A percentile compares a stretch with the other conserved stretches of the same genome.
phyloP scores from a whole-genome alignment of 2,888 invertebrate genomes.

The Phrixothrix hirtus region DNA sequence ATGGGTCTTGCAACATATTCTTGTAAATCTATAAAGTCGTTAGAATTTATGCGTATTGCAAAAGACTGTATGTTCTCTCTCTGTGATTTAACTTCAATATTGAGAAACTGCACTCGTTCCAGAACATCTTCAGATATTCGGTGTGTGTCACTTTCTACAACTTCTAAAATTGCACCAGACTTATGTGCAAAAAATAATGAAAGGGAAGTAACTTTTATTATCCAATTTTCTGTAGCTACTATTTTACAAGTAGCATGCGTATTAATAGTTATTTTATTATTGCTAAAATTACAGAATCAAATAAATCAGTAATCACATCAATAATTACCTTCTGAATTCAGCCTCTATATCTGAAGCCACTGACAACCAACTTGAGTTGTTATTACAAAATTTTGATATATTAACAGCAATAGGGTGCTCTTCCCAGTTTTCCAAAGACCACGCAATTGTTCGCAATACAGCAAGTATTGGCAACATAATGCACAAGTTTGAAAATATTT shows the following conservation, averaged over 20 bases:
- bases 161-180: slow-evolving; percentile 73
- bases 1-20: slow-evolving; percentile 72
- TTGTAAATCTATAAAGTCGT: slow-evolving; percentile 77
- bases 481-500: slow-evolving; percentile 51
- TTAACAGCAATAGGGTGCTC: slow-evolving; percentile 76
- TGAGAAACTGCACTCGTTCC: slow-evolving; percentile 79
- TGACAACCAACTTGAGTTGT: slow-evolving; percentile 68
- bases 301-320: neutral
- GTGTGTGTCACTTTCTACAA: slow-evolving; percentile 76
- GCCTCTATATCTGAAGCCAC: slow-evolving; percentile 72
- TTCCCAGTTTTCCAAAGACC: slow-evolving; percentile 71
- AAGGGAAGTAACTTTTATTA: slow-evolving; percentile 80
- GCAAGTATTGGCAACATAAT: slow-evolving; percentile 61
- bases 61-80: slow-evolving; percentile 65
- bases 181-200: slow-evolving; percentile 76
- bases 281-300: slow-evolving; percentile 56
- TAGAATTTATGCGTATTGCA: slow-evolving; percentile 74
- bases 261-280: slow-evolving; percentile 72
- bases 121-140: slow-evolving; percentile 68
- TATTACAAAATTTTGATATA: slow-evolving; percentile 67
- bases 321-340: slow-evolving; percentile 71
- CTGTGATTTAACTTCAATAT: slow-evolving; percentile 73
- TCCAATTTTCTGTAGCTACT: slow-evolving; percentile 84
- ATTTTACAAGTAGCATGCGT: slow-evolving; percentile 71
- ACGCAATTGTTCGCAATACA: slow-evolving; percentile 61